Conservation (phyloP, 2,797 vertebrate species). For the Ibycter americanus region DNA sequence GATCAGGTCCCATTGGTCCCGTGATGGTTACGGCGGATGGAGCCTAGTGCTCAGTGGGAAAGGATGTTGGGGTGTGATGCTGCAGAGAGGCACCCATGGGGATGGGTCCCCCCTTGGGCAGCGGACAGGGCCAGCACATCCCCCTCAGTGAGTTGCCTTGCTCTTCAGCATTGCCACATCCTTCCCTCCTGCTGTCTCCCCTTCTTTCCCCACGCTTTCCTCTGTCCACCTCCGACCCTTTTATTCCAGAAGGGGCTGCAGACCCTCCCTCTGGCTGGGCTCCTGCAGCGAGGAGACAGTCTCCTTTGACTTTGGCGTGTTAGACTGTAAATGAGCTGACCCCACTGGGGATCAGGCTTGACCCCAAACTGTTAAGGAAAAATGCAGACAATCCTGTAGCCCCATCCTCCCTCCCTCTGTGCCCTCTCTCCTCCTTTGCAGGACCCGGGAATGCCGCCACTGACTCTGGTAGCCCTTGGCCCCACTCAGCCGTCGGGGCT, state of each 20-base stretch:
- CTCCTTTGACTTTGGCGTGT: conserved; percentile 89
- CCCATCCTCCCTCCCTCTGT: not conserved
- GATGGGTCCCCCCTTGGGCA: not conserved
- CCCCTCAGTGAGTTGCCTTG: rapidly evolving
- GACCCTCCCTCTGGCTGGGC: not conserved
- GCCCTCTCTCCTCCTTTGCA: not conserved
- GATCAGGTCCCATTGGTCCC: not conserved
- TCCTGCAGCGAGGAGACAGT: not conserved
- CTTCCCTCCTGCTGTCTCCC: not conserved
- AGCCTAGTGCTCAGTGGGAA: not conserved
- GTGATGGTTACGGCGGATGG: rapidly evolving
- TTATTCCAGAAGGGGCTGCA: not conserved
- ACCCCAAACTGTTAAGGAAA: conserved; percentile 87
- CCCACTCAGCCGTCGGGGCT: not conserved
- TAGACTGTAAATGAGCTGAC: conserved; percentile 84
- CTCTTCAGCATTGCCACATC: rapidly evolving
- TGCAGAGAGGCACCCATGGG: not conserved
- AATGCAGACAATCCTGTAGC: conserved; percentile 46
- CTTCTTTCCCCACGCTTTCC: not conserved
- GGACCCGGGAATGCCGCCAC: not conserved
- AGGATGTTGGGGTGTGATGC: not conserved
- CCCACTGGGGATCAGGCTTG: conserved; percentile 80
- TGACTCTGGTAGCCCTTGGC: not conserved
- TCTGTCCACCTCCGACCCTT: rapidly evolving
- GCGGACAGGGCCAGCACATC: no score